A percentile compares a stretch with the other conserved stretches of the same genome.
Evolutionary conservation across 2,113 vertebrate species (phyloP).

Genomic region (Mionectes macconnelli): DNA sequence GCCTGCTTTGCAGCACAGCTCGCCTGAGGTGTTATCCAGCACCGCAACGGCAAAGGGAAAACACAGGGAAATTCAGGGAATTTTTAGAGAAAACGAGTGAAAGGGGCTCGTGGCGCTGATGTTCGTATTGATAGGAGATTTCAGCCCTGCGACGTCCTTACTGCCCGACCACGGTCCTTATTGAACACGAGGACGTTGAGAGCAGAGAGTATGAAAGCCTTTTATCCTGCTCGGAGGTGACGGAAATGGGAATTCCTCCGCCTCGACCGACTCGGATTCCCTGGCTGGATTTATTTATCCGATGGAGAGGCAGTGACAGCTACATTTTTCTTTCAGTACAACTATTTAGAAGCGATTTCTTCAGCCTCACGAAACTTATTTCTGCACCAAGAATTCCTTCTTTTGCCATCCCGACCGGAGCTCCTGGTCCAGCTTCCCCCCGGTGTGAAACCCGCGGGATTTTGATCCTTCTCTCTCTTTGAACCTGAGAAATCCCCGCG

Average conservation of each 20-base stretch:
- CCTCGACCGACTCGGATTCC: rapidly evolving
- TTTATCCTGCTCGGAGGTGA: background rate
- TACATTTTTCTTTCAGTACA: background rate
- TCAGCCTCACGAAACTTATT: background rate
- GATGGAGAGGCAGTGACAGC: rapidly evolving
- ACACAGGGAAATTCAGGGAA: background rate
- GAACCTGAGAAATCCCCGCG: background rate
- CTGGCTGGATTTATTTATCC: background rate
- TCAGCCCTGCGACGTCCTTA: rapidly evolving
- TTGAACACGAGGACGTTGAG: background rate
- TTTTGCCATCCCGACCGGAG: background rate
- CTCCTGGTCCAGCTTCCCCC: background rate
- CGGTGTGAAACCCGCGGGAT: background rate
- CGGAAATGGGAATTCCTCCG: background rate
- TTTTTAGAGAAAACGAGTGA: background rate
- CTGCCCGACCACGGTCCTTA: background rate
- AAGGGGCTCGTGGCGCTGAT: background rate
- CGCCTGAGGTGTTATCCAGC: background rate
- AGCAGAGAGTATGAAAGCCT: background rate
- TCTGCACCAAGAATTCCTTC: background rate
- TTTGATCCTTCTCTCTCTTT: background rate
- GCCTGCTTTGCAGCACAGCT: background rate
- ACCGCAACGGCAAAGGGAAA: background rate
- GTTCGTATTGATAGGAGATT: rapidly evolving
- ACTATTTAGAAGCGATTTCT: rapidly evolving